A percentile compares a stretch with the other conserved stretches of the same genome.
Conservation (phyloP, 2,888 invertebrate genomes). For the Tachina lurida region DNA sequence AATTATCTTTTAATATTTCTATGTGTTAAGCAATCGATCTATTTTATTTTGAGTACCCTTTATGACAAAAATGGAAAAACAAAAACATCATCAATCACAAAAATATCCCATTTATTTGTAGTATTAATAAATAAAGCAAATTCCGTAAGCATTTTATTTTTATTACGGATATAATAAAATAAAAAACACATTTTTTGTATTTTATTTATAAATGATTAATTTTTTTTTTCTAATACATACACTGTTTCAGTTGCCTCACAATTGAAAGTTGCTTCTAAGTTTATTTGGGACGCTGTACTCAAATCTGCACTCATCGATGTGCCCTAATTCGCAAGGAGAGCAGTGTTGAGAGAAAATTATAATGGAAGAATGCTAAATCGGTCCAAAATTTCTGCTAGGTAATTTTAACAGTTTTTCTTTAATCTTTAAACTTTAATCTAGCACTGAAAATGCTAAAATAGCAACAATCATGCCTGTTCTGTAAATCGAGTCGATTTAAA, state of each 20-base stretch:
- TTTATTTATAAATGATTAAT: conserved; percentile 10
- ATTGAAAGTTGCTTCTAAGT: too few relatives aligned
- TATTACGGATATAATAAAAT: conserved; percentile 58
- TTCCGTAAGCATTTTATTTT: conserved; percentile 67
- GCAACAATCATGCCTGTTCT: too few relatives aligned
- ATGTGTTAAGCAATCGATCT: conserved; percentile 32
- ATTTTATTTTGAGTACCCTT: conserved; percentile 29
- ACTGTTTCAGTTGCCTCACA: background rate
- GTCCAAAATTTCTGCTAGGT: too few relatives aligned
- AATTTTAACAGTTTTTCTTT: too few relatives aligned
- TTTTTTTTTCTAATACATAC: background rate
- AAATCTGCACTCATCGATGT: too few relatives aligned
- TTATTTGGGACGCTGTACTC: too few relatives aligned
- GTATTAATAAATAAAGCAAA: conserved; percentile 55
- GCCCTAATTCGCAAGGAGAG: too few relatives aligned
- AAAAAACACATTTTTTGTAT: conserved; percentile 18
- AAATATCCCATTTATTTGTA: conserved; percentile 61
- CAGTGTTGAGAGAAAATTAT: too few relatives aligned
- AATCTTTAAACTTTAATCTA: too few relatives aligned
- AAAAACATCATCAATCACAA: conserved; percentile 22
- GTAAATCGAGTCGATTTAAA: too few relatives aligned
- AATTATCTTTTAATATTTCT: conserved; percentile 29
- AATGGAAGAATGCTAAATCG: too few relatives aligned
- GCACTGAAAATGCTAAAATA: too few relatives aligned
- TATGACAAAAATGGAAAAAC: conserved; percentile 12